Percentiles rank a stretch among this genome's conserved stretches.
Evolutionary conservation across 2,797 vertebrate species (phyloP).

Genomic region (Spondyliosoma cantharus): DNA sequence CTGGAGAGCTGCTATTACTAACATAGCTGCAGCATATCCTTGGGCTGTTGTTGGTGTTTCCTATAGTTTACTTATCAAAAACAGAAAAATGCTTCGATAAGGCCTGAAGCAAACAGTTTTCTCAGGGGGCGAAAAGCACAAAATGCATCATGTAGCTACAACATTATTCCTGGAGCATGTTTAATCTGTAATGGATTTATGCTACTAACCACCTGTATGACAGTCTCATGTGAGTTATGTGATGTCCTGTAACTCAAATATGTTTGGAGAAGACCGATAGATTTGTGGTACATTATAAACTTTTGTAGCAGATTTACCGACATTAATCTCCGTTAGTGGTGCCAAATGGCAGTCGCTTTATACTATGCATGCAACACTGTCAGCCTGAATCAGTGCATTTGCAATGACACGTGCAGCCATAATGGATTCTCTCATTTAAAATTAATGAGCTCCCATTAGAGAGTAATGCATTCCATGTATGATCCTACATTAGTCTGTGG

Average conservation of each 20-base stretch:
- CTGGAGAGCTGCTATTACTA: conserved; percentile 16
- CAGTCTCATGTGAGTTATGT: conserved; percentile 6
- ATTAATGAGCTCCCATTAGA: conserved; percentile 49
- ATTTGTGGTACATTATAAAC: not conserved
- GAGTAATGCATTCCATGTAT: conserved; percentile 28
- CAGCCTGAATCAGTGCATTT: conserved; percentile 34
- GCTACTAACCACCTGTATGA: conserved; percentile 5
- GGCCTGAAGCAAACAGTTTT: conserved; percentile 32
- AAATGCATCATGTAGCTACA: conserved; percentile 11
- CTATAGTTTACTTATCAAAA: conserved; percentile 39
- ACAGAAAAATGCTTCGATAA: conserved; percentile 31
- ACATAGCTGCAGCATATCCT: conserved; percentile 23
- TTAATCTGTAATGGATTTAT: conserved; percentile 35
- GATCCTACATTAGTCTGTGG: not conserved
- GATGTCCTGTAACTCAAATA: not conserved
- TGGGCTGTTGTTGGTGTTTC: conserved; percentile 39
- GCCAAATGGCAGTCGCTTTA: not conserved
- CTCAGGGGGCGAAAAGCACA: conserved; percentile 19
- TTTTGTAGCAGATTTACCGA: not conserved
- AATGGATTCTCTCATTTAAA: conserved; percentile 60
- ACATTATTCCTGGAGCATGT: conserved; percentile 12
- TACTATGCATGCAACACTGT: conserved; percentile 27
- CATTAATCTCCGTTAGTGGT: not conserved
- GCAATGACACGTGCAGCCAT: not conserved
- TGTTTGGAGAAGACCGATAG: not conserved